Percentiles rank a stretch among this genome's conserved stretches.
Evolutionary conservation across 2,113 vertebrate species (phyloP).

Genomic region (Perca flavescens): DNA sequence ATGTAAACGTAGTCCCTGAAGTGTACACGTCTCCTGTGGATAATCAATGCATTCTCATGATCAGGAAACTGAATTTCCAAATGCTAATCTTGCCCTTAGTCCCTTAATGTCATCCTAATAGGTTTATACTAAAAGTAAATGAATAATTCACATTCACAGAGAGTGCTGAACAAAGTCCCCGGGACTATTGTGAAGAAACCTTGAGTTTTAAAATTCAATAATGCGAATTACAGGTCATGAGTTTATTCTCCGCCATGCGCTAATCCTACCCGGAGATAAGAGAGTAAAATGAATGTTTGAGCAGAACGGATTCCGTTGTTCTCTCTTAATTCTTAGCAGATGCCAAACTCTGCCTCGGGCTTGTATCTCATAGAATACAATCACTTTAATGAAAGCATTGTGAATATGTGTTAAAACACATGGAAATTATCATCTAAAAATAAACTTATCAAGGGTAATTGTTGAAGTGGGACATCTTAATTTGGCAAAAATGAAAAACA

Average conservation of each 20-base stretch:
- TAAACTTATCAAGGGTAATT: conserved; percentile 14
- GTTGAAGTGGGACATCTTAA: not conserved
- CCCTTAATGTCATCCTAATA: conserved; percentile 39
- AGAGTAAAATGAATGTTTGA: conserved; percentile 46
- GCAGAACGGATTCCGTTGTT: conserved; percentile 50
- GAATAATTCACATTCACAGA: conserved; percentile 45
- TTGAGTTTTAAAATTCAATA: conserved; percentile 54
- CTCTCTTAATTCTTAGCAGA: conserved; percentile 56
- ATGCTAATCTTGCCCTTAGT: conserved; percentile 39
- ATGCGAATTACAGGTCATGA: conserved; percentile 59
- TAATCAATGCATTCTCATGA: too few relatives aligned
- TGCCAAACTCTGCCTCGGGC: conserved; percentile 50
- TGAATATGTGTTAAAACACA: conserved; percentile 32
- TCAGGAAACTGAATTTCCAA: conserved; percentile 27
- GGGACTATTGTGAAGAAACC: conserved; percentile 33
- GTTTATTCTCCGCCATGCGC: conserved; percentile 48
- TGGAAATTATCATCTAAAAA: conserved; percentile 47
- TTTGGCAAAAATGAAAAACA: not conserved
- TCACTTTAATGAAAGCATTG: conserved; percentile 56
- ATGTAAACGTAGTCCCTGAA: not conserved
- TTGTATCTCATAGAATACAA: conserved; percentile 48
- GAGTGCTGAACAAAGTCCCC: conserved; percentile 38
- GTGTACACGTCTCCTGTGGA: not conserved
- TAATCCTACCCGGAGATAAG: conserved; percentile 59
- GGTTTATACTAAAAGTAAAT: conserved; percentile 45